Evolutionary conservation across 2,113 vertebrate genomes (phyloP).

Genomic region (Panthera tigris): DNA sequence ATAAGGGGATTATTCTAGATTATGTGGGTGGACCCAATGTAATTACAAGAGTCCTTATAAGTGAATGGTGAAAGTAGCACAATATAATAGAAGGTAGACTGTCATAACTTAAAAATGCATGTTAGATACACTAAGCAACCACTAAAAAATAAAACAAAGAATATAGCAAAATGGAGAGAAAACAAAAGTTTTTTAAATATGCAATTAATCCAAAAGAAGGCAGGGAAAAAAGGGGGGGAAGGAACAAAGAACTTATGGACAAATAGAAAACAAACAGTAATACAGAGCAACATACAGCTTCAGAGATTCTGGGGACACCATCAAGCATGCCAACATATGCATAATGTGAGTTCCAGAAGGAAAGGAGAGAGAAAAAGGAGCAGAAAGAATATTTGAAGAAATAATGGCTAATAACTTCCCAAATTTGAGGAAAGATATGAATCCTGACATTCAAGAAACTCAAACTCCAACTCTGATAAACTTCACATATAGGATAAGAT

Average conservation of each 20-base stretch:
- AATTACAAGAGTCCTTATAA: not conserved
- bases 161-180: not conserved
- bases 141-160: not conserved
- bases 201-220: constrained; percentile 2
- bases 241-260: not conserved
- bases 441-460: not conserved
- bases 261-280: not conserved
- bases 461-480: not conserved
- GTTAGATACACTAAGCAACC: not conserved
- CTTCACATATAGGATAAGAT: not conserved
- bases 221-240: not conserved
- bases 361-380: not conserved
- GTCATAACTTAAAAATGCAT: not conserved
- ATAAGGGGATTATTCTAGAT: not conserved
- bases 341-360: not conserved
- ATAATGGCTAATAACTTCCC: not conserved
- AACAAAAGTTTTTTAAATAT: not conserved
- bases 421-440: not conserved
- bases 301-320: not conserved
- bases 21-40: not conserved
- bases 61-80: not conserved
- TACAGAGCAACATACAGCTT: not conserved
- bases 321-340: not conserved
- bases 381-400: not conserved
- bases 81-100: not conserved